Base-by-base conservation (phyloP, 2,888 invertebrate species). In the Stenurella melanura region DNA sequence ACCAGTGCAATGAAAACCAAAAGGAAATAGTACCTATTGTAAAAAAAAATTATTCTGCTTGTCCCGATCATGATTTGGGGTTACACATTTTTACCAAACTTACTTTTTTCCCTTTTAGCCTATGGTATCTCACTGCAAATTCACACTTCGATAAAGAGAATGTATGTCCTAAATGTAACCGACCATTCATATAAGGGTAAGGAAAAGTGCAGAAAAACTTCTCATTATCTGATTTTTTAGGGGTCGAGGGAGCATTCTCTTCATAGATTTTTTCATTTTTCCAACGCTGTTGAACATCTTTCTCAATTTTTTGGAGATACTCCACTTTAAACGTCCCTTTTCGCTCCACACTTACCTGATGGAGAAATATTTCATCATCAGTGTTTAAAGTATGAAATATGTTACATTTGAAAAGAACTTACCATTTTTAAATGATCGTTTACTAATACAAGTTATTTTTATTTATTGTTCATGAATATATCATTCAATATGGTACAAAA, bases 151-250 rank as follows among this genome's bases (percentile, higher is more conserved):
- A 97, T 64, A 99, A 88, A 4, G 98, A 96, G 91, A 99, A 99
- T 15, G 97, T 97, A 89, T 99, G 99, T 0, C 99, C 99, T 82
- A 99, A 91, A 92, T 99, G 99, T 73, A 99, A 93, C 63, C 97
- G 93, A 11, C 99, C 99, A 92, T 99, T 99, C 99, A 99, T 99
- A 87, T 99, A 99, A 0, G 99, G 99, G 90, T 94, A 99, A 0
- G 99, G 99, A 91, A 99, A 99, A 1, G 98, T 98, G 50, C 95
- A 96, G 83, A 98, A 91, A 88, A 95, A 99, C 87, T 99, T 99
- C 80, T 96, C 96, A 85, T 93, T 91, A 9, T 88, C 87, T 17
- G 90, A 89, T 84, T 92, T 92, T 77, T 90, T 93, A 77, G 91
- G 90, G 7, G 91, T 89, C 17, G 88, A 86, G 0, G 95, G 95